Base-by-base conservation (phyloP, 1,140 invertebrate genomes). In the Hesperophylax magnus region DNA sequence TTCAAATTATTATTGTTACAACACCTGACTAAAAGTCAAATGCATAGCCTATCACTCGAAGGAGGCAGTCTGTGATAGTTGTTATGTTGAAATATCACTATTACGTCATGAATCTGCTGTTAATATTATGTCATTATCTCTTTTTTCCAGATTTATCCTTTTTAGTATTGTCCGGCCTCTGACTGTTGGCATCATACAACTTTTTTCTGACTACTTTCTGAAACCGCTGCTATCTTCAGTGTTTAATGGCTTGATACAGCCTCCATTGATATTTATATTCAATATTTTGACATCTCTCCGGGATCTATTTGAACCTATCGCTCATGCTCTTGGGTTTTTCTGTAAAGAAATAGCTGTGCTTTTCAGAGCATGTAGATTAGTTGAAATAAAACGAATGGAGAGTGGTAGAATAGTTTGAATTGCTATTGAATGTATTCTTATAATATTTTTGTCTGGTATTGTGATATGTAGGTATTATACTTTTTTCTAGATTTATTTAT, bases 211-310 rank as follows among this genome's bases (percentile, higher is more conserved):
- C 86, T 94, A 94, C 82, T 89, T 93, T 69, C 84, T 94, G 47
- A 94, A 94, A 85, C 93, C 93, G 0, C 85, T 91, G 8, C 84
- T 94, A 34, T 91, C 92, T 0, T 91, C 92, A n/a, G 0, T 91
- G 15, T 94, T 93, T 80, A 94, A 94, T 85, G 92, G 90, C 0
- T 83, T 92, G 11, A 88, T 94, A 54, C 93, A 94, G 83, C 93
- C 93, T 2, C 81, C 91, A 0, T 82, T 93, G 60, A 93, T 93
- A 78, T 89, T 93, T 76, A 63, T 93, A 0, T 93, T 92, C 80
- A 94, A 94, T 82, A 85, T 93, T 0, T 87, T 91, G 3, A 92
- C 92, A 0, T 93, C 93, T 0, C 8, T 93, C 2, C 86, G 91
- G 22, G 93, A 94, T 84, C 87, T 93, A 9, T 90, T 92, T 72